phyloP scores from a whole-genome alignment of 2,888 invertebrate genomes.

The Clitarchus hookeri region DNA sequence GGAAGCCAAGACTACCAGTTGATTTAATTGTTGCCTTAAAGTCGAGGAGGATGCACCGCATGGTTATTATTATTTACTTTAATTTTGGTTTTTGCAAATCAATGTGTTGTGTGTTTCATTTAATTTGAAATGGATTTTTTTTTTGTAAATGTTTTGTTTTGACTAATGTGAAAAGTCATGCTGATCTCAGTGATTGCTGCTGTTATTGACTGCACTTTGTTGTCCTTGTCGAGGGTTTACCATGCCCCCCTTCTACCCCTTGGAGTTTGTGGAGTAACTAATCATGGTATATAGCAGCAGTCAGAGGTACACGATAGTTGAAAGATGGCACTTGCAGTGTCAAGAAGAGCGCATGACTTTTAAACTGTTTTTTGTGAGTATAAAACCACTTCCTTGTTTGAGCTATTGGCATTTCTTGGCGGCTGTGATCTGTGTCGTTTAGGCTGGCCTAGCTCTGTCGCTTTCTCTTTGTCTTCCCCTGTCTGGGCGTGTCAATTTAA shows the following conservation, averaged over 20 bases:
- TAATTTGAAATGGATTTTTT: background rate
- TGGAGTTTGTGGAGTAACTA: conserved; percentile 19
- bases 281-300: conserved; percentile 7
- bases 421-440: background rate
- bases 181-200: background rate
- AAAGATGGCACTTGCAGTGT: background rate
- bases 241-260: conserved; percentile 19
- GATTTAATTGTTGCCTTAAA: no score
- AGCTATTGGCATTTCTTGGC: conserved; percentile 11
- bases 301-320: conserved; percentile 6
- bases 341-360: background rate
- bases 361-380: conserved; percentile 23
- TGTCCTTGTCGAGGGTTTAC: conserved; percentile 19
- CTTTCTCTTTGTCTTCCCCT: conserved; percentile 9
- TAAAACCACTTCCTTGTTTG: background rate
- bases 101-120: background rate
- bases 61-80: no score
- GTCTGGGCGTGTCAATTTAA: background rate
- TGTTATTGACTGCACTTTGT: background rate
- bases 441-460: conserved; percentile 19
- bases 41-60: no score
- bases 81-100: background rate
- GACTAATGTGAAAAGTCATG: background rate
- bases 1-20: no score
- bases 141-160: background rate